Base-by-base conservation (phyloP, 2,113 vertebrate genomes). In the Columba janthina region DNA sequence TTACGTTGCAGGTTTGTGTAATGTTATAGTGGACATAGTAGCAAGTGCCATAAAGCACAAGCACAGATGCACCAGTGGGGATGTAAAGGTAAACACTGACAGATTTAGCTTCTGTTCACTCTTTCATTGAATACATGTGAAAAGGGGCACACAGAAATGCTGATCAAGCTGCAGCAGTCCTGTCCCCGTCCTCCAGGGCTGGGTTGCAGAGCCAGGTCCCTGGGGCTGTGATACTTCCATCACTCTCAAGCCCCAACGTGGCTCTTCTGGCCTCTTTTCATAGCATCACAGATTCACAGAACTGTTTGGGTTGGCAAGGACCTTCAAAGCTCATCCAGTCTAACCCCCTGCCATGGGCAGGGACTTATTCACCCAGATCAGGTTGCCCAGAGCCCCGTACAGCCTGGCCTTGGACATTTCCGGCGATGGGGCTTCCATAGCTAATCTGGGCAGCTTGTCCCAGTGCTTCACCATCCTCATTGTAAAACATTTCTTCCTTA, bases 11-110 rank as follows among this genome's bases (percentile, higher is more conserved):
- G 16, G 36, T 57, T 74, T 53, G 56, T 36, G 50, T 46, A 4
- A 1, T 0, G 3, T 10, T 54, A 6, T 1, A 6, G 67, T 1
- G 22, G 42, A n/a, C 36, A 10, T 18, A 32, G 16, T 0, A 44
- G n/a, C 57, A 46, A 70, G 75, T 50, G 46, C 62, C 14, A 1
- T 44, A 26, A 5, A 18, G 50, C n/a, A 29, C 11, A 4, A 3
- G 15, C 32, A 28, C 11, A 2, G 16, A 2, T 46, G 19, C 50
- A 40, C 22, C 40, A 1, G n/a, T 6, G 73, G 60, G 70, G 69
- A 53, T 69, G 51, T 46, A 5, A 4, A 11, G 20, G 22, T 8
- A 6, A 62, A 34, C 9, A 3, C 20, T 5, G 60, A 5, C 0
- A 10, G 54, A 18, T 84, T 89, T 69, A 12, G 42, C 38, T 75